phyloP scores from a whole-genome alignment of 2,888 invertebrate species.

The Teleiodes luculella region DNA sequence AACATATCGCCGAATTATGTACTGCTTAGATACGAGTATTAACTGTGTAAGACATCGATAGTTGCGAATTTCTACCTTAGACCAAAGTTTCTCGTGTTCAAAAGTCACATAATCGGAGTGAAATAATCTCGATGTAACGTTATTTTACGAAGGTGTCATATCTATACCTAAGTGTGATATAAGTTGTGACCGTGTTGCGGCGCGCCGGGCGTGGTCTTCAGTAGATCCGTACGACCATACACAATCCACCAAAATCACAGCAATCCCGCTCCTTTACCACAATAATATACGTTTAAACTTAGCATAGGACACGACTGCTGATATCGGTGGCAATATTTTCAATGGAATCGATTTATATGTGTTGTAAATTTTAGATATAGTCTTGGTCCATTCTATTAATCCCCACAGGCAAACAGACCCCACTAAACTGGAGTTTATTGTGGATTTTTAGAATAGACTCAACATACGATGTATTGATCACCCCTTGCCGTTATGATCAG shows the following conservation, averaged over 20 bases:
- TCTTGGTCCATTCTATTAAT: neutral
- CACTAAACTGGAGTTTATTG: neutral
- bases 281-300: conserved; percentile 8
- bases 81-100: neutral
- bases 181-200: conserved; percentile 36
- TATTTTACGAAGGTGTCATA: conserved; percentile 27
- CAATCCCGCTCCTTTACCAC: conserved; percentile 27
- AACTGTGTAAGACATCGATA: too few species aligned
- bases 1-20: conserved; percentile 30
- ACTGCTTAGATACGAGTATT: neutral
- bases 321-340: conserved; percentile 29
- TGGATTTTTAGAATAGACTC: conserved; percentile 3
- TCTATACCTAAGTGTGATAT: conserved; percentile 33
- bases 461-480: conserved; percentile 43
- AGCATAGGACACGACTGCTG: conserved; percentile 6
- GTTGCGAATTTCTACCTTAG: neutral
- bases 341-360: conserved; percentile 24
- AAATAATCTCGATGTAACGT: conserved; percentile 19
- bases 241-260: conserved; percentile 28
- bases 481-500: conserved; percentile 56
- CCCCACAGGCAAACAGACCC: neutral
- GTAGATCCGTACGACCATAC: conserved; percentile 30
- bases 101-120: neutral
- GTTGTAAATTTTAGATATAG: conserved; percentile 15
- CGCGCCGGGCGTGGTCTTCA: conserved; percentile 37